phyloP scores from a whole-genome alignment of 2,797 vertebrate genomes.

The Argya squamiceps region DNA sequence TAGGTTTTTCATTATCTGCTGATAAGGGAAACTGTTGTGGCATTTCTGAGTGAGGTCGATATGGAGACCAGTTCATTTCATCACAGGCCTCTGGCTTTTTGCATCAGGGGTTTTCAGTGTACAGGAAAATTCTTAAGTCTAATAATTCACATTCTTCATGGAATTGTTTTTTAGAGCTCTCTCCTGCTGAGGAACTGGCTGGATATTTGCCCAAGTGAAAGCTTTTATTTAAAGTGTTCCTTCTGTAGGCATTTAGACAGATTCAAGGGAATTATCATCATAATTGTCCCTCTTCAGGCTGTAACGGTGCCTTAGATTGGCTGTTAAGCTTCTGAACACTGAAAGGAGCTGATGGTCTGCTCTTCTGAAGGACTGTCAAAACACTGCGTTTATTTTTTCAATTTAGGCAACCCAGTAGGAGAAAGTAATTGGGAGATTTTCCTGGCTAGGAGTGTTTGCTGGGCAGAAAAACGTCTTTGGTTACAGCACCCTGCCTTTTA shows the following conservation, averaged over 20 bases:
- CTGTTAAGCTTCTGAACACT: neutral
- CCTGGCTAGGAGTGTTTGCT: neutral
- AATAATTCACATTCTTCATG: neutral
- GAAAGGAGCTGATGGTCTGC: neutral
- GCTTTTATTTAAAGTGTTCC: neutral
- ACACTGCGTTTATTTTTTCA: rapidly evolving
- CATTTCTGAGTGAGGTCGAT: neutral
- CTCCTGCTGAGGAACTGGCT: neutral
- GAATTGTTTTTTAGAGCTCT: neutral
- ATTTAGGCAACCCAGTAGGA: neutral
- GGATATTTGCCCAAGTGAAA: neutral
- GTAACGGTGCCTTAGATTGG: neutral
- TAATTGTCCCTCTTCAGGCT: neutral
- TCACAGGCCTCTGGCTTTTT: neutral
- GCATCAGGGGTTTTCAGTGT: neutral
- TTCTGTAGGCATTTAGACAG: neutral
- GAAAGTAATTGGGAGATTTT: rapidly evolving
- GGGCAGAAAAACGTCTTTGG: rapidly evolving
- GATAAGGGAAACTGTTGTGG: neutral
- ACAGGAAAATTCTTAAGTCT: neutral
- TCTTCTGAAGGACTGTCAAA: neutral
- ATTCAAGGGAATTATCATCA: neutral
- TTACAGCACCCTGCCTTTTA: neutral
- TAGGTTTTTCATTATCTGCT: neutral
- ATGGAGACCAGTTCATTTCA: neutral